These are phyloP conservation scores for Dexiosoma caninum DNA, from an alignment of 2,888 invertebrate genomes.

Conservation along the genomic window DNA sequence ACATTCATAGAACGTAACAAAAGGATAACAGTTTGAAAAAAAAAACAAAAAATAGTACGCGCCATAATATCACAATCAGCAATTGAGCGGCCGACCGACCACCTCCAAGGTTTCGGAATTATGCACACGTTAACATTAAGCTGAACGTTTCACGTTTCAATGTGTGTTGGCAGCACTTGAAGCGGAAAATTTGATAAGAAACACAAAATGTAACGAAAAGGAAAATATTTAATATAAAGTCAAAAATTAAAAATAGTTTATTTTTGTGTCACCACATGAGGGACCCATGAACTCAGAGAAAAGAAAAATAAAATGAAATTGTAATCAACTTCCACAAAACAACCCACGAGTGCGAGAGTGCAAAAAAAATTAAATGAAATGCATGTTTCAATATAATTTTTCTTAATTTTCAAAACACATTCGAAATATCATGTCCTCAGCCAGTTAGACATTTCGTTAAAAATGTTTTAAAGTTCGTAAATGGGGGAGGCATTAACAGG, in stretches of 20 bases:
- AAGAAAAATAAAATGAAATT: slow-evolving; percentile 3
- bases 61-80: slow-evolving; percentile 53
- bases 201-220: slow-evolving; percentile 27
- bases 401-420: slow-evolving; percentile 8
- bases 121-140: slow-evolving; percentile 44
- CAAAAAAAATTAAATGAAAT: neutral
- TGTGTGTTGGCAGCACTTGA: slow-evolving; percentile 41
- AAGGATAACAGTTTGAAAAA: slow-evolving; percentile 45
- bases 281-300: slow-evolving; percentile 37
- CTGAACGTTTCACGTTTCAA: neutral
- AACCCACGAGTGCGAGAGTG: neutral
- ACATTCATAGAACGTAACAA: slow-evolving; percentile 34
- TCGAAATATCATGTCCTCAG: neutral
- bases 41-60: slow-evolving; percentile 50
- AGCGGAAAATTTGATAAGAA: slow-evolving; percentile 58
- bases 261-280: slow-evolving; percentile 48
- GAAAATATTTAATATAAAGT: too few relatives aligned
- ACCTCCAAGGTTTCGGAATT: slow-evolving; percentile 49
- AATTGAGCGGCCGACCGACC: slow-evolving; percentile 43
- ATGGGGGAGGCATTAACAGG: too few relatives aligned
- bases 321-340: neutral
- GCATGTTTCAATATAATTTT: neutral
- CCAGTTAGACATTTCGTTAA: neutral
- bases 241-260: slow-evolving; percentile 45
- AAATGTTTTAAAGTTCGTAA: too few relatives aligned